phyloP scores from a whole-genome alignment of 2,113 vertebrate genomes.

The Mionectes macconnelli region DNA sequence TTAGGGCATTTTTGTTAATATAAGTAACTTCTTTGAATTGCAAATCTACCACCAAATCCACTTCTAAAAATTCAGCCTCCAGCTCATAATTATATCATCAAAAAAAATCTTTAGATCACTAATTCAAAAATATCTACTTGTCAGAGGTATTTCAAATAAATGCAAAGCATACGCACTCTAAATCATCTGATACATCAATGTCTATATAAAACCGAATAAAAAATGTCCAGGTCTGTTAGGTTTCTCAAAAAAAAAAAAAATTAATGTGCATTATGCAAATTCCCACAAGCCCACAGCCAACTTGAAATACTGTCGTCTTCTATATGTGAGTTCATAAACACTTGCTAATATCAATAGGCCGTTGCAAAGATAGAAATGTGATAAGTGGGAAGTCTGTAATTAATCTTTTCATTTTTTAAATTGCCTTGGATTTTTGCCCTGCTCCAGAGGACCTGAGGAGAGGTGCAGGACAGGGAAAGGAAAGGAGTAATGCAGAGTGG shows the following conservation, averaged over 20 bases:
- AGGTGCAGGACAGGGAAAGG: background rate
- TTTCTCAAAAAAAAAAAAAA: slow-evolving; percentile 6
- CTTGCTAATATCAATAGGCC: background rate
- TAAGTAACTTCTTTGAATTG: slow-evolving; percentile 64
- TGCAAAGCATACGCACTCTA: slow-evolving; percentile 13
- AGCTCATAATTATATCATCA: slow-evolving; percentile 65
- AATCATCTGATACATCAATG: slow-evolving; percentile 40
- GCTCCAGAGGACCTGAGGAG: background rate
- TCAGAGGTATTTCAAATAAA: slow-evolving; percentile 60
- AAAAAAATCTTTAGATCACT: slow-evolving; percentile 63
- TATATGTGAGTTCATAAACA: background rate
- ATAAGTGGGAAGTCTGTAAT: background rate
- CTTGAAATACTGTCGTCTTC: background rate
- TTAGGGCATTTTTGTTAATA: slow-evolving; percentile 65
- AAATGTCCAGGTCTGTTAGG: background rate
- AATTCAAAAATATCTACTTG: slow-evolving; percentile 58
- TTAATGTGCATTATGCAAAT: background rate
- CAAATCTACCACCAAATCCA: slow-evolving; percentile 58
- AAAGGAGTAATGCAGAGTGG: background rate
- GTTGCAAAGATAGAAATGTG: background rate
- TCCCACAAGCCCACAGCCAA: background rate
- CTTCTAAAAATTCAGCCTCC: slow-evolving; percentile 58
- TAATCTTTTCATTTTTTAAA: background rate
- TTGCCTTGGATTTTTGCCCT: background rate
- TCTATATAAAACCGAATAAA: slow-evolving; percentile 9